Evolutionary conservation across 2,888 invertebrate genomes (phyloP).

Genomic region (Meganola albula): DNA sequence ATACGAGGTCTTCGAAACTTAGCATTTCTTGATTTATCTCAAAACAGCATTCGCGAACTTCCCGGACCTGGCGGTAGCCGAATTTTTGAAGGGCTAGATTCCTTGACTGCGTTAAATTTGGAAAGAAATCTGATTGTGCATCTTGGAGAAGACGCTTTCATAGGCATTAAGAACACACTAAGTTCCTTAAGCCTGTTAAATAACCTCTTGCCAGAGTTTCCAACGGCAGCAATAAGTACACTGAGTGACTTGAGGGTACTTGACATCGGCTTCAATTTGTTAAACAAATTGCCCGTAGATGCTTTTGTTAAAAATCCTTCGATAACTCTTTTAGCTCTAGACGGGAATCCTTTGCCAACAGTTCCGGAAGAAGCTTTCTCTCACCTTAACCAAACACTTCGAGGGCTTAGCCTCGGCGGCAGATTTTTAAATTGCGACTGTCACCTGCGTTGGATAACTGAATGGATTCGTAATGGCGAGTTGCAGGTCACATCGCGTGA

Average conservation of each 20-base stretch:
- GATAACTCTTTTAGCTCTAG: conserved; percentile 90
- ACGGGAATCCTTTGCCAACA: conserved; percentile 92
- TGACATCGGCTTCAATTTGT: conserved; percentile 94
- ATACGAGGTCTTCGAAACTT: conserved; percentile 86
- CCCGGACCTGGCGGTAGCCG: conserved; percentile 82
- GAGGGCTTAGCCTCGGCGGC: conserved; percentile 92
- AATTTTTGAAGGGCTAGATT: conserved; percentile 86
- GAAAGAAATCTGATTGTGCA: conserved; percentile 91
- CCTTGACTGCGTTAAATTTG: conserved; percentile 90
- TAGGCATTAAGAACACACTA: conserved; percentile 87
- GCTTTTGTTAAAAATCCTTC: conserved; percentile 90
- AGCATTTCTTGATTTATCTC: conserved; percentile 92
- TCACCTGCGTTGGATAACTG: conserved; percentile 90
- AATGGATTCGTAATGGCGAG: conserved; percentile 92
- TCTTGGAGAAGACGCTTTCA: conserved; percentile 86
- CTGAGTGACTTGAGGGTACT: conserved; percentile 89
- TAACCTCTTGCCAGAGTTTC: conserved; percentile 92
- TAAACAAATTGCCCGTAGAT: conserved; percentile 87
- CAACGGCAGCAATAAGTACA: conserved; percentile 86
- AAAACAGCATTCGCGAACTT: conserved; percentile 90
- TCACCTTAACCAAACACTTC: conserved; percentile 87
- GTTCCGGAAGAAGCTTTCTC: conserved; percentile 87
- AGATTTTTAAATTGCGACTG: conserved; percentile 93
- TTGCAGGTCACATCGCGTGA: conserved; percentile 95
- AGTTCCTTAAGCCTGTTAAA: conserved; percentile 93